Evolutionary conservation across 1,140 invertebrate genomes (phyloP).

Genomic region (Heliconius nattereri): DNA sequence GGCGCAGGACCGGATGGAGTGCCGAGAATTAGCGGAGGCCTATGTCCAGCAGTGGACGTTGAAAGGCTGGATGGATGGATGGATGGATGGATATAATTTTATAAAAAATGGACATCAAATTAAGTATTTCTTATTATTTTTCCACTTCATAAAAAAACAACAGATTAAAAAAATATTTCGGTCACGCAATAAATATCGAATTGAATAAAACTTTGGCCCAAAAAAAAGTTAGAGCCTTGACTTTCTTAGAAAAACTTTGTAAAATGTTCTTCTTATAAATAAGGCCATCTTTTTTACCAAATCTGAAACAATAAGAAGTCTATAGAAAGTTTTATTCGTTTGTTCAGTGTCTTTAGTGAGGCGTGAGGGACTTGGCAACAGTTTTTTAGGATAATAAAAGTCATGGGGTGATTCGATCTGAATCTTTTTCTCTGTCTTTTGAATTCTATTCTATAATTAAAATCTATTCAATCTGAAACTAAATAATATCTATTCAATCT

Average conservation of each 20-base stretch:
- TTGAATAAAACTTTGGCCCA: conserved; percentile 30
- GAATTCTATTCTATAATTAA: too few relatives aligned
- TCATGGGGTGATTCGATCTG: background rate
- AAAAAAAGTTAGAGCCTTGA: conserved; percentile 30
- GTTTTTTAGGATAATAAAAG: background rate
- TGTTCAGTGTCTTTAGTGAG: background rate
- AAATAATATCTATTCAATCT: too few relatives aligned
- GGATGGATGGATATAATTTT: too few relatives aligned
- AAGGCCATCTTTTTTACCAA: background rate
- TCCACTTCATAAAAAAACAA: background rate
- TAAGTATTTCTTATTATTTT: background rate
- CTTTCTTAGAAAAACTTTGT: conserved; percentile 15
- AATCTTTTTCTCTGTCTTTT: too few relatives aligned
- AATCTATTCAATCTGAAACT: too few relatives aligned
- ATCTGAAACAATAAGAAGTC: conserved; percentile 5
- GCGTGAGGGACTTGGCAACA: background rate
- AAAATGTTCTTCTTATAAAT: conserved; percentile 1
- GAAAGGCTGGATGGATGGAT: too few relatives aligned
- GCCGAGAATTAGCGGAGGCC: too few relatives aligned
- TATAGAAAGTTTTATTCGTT: conserved; percentile 5
- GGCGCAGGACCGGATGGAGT: too few relatives aligned
- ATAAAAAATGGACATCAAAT: too few relatives aligned
- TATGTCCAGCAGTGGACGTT: too few relatives aligned
- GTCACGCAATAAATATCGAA: conserved; percentile 31
- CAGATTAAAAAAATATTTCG: conserved; percentile 12